Conservation (phyloP, 2,113 vertebrate genomes). For the Orientallactaga bullata region DNA sequence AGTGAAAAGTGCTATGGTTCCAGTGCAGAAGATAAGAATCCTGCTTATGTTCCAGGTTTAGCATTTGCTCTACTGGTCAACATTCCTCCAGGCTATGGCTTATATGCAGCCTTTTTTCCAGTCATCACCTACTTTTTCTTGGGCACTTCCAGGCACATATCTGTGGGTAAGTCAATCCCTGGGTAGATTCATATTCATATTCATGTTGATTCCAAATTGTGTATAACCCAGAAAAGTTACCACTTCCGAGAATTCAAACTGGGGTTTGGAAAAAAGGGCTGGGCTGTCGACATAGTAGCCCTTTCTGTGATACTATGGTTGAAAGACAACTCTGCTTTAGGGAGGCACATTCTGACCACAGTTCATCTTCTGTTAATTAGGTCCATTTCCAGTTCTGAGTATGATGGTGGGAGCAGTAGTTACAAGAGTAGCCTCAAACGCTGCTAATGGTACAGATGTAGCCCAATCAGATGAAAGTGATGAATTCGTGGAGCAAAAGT, state of each 20-base stretch:
- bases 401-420: slow-evolving; percentile 94
- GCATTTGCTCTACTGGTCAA: slow-evolving; percentile 95
- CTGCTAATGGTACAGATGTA: slow-evolving; percentile 68
- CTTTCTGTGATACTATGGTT: neutral
- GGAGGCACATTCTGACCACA: neutral
- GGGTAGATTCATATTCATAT: neutral
- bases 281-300: neutral
- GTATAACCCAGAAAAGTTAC: neutral
- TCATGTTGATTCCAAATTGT: neutral
- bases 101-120: slow-evolving; percentile 96
- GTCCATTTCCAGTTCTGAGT: slow-evolving; percentile 94
- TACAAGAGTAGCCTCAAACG: slow-evolving; percentile 84
- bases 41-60: slow-evolving; percentile 88
- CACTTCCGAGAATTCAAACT: slow-evolving; percentile 23
- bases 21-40: neutral
- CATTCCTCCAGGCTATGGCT: slow-evolving; percentile 92
- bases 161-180: slow-evolving; percentile 92
- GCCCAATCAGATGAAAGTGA: slow-evolving; percentile 57
- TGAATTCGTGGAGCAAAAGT: slow-evolving; percentile 84
- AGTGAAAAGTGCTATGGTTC: neutral
- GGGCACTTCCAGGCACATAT: slow-evolving; percentile 97
- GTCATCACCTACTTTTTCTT: slow-evolving; percentile 94
- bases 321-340: slow-evolving; percentile 1
- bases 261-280: neutral
- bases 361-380: slow-evolving; percentile 80